Percentiles rank a stretch among this genome's conserved stretches.
Conservation (phyloP, 2,797 vertebrate species). For the Falco peregrinus region DNA sequence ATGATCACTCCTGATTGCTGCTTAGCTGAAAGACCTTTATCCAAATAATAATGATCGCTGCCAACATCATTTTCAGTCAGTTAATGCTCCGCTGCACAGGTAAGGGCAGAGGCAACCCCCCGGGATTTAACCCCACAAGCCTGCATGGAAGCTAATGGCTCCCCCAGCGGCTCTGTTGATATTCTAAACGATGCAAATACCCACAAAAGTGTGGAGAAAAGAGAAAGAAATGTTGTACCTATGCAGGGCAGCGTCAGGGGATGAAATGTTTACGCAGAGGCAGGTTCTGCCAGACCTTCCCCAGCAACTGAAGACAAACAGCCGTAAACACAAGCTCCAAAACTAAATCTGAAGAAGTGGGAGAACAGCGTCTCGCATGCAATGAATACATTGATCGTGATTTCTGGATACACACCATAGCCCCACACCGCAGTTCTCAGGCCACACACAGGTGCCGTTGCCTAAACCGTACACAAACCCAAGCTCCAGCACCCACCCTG, state of each 20-base stretch:
- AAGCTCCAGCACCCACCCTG: neutral
- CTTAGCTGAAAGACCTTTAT: neutral
- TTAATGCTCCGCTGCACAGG: neutral
- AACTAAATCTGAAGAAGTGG: neutral
- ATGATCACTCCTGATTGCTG: neutral
- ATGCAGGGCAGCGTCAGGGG: neutral
- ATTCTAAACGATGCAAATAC: neutral
- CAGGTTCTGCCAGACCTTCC: neutral
- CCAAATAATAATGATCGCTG: neutral
- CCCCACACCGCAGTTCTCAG: neutral
- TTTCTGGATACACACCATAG: neutral
- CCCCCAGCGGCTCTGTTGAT: neutral
- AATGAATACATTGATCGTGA: neutral
- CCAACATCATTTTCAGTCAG: neutral
- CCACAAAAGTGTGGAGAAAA: accelerated
- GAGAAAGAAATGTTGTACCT: neutral
- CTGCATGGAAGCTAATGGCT: neutral
- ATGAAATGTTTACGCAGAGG: neutral
- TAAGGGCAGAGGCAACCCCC: neutral
- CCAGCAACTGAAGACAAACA: neutral
- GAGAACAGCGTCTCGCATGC: neutral
- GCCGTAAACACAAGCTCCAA: neutral
- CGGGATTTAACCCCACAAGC: neutral
- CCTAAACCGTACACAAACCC: neutral
- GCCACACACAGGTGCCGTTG: neutral